These are phyloP conservation scores for Diabrotica undecimpunctata DNA, from an alignment of 1,140 invertebrate species.

Conservation along the genomic window DNA sequence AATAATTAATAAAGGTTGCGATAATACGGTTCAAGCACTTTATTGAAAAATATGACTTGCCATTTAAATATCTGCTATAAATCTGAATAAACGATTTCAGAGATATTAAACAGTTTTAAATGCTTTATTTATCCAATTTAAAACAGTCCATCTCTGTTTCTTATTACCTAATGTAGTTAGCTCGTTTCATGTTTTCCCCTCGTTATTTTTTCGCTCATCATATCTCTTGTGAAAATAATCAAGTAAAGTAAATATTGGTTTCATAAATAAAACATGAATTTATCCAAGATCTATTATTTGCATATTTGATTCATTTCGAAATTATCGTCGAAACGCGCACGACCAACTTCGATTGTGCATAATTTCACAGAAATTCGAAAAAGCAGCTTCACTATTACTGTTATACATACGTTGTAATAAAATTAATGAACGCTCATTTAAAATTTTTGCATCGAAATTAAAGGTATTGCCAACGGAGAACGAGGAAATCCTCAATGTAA, in stretches of 20 bases:
- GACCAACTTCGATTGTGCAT: conserved; percentile 29
- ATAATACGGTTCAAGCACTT: no score
- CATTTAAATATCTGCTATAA: no score
- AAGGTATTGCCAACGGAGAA: conserved; percentile 10
- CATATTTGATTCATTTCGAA: conserved; percentile 43
- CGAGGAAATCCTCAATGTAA: conserved; percentile 18
- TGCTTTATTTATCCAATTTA: no score
- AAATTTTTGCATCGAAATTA: conserved; percentile 16
- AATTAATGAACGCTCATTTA: conserved; percentile 18
- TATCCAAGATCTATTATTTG: conserved; percentile 44
- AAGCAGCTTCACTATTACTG: conserved; percentile 18
- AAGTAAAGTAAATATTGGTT: conserved; percentile 37
- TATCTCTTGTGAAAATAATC: conserved; percentile 37
- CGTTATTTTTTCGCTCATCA: conserved; percentile 35
- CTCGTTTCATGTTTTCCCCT: conserved; percentile 31
- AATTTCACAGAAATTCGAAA: conserved; percentile 29
- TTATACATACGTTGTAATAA: conserved; percentile 23
- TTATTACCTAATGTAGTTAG: conserved; percentile 26
- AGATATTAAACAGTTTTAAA: no score
- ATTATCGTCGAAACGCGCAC: conserved; percentile 34
- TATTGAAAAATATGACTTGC: no score
- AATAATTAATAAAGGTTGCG: no score
- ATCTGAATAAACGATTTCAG: no score
- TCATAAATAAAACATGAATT: conserved; percentile 40
- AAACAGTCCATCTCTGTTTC: not conserved